Evolutionary conservation across 2,797 vertebrate genomes (phyloP).

Genomic region (Parauchenoglanis ngamensis): DNA sequence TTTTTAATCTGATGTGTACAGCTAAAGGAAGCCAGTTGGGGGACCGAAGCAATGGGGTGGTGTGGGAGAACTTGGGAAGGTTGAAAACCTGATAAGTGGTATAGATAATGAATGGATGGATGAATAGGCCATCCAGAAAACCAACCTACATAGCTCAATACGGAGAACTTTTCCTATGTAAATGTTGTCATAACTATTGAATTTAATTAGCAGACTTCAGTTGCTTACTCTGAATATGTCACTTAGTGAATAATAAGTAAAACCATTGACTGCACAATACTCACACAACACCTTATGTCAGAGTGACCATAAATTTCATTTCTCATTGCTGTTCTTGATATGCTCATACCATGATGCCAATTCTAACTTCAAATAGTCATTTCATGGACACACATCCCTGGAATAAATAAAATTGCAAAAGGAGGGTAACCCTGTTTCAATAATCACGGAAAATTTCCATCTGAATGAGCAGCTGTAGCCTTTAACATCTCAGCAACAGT

Average conservation of each 20-base stretch:
- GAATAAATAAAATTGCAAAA: neutral
- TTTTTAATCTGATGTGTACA: no score
- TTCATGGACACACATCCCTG: neutral
- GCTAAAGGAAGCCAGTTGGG: no score
- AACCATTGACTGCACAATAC: neutral
- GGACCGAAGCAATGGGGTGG: no score
- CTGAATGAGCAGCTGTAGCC: constrained; percentile 9
- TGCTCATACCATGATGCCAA: neutral
- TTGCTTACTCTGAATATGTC: neutral
- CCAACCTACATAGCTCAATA: neutral
- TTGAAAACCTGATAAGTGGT: no score
- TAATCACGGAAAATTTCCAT: constrained; percentile 15
- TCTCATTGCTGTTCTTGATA: neutral
- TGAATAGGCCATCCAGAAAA: neutral
- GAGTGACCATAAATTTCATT: neutral
- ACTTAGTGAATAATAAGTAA: neutral
- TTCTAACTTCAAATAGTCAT: neutral
- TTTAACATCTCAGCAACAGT: neutral
- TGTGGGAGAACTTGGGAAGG: no score
- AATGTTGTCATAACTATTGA: neutral
- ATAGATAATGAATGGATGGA: no score
- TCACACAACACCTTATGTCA: neutral
- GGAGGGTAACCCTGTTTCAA: neutral
- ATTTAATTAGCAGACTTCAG: neutral
- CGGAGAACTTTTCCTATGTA: no score